phyloP scores from a whole-genome alignment of 1,140 invertebrate genomes.

The Penaeus chinensis region DNA sequence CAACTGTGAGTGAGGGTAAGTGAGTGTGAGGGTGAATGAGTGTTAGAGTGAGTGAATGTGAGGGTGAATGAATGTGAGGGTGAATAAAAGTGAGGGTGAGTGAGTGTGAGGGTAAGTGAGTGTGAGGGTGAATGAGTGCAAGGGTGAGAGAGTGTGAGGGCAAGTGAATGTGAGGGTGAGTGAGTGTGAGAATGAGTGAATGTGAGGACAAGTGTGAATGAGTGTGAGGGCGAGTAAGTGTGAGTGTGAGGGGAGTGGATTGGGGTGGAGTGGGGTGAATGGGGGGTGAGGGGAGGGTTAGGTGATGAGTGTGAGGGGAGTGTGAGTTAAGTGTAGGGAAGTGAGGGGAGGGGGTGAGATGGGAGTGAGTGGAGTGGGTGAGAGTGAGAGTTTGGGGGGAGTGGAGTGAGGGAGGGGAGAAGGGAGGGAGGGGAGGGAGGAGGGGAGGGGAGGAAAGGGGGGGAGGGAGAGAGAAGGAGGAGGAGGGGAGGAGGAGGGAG shows the following conservation, averaged over 20 bases:
- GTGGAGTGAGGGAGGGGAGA: neutral
- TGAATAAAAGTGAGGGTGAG: neutral
- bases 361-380: neutral
- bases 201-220: no score
- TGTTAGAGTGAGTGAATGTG: no score
- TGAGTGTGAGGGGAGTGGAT: no score
- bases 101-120: no score
- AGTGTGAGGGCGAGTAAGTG: no score
- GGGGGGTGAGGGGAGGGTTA: neutral
- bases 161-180: neutral
- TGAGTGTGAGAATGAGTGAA: neutral
- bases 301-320: no score
- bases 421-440: conserved; percentile 15
- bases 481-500: conserved; percentile 13
- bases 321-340: neutral
- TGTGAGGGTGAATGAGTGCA: neutral
- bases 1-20: neutral
- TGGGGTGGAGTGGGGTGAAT: no score
- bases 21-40: no score
- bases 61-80: no score
- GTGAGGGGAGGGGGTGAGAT: conserved; percentile 1
- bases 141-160: neutral
- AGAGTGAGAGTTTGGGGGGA: neutral
- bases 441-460: conserved; percentile 23
- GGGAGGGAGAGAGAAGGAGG: conserved; percentile 37